A percentile compares a stretch with the other conserved stretches of the same genome.
phyloP scores from a whole-genome alignment of 2,888 invertebrate species.

The Chrysodeixis includens region DNA sequence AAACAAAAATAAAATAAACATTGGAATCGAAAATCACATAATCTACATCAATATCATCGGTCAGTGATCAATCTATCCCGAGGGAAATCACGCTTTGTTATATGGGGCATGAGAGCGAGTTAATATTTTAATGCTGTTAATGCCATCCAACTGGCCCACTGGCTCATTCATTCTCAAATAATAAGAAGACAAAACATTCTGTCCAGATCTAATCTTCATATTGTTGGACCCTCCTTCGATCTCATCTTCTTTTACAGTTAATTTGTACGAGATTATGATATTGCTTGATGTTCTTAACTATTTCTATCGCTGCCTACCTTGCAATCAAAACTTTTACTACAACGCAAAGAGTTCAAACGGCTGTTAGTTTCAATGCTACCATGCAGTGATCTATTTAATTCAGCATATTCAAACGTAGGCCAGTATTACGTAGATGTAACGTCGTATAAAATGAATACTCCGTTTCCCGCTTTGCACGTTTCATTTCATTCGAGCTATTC shows the following conservation, averaged over 20 bases:
- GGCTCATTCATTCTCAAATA: constrained; percentile 14
- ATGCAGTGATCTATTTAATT: neutral
- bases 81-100: constrained; percentile 38
- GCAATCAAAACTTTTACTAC: neutral
- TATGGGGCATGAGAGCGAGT: constrained; percentile 15
- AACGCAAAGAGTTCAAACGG: neutral
- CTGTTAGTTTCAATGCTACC: neutral
- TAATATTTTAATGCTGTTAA: constrained; percentile 30
- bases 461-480: constrained; percentile 42
- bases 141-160: constrained; percentile 34
- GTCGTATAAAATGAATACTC: constrained; percentile 34
- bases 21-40: neutral
- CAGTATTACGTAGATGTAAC: constrained; percentile 22
- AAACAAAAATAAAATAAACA: neutral
- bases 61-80: constrained; percentile 41
- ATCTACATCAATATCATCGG: constrained; percentile 21
- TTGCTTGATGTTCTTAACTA: too few relatives aligned
- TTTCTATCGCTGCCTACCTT: neutral
- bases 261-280: too few relatives aligned
- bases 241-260: too few relatives aligned
- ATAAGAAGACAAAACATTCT: constrained; percentile 11
- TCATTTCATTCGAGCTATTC: constrained; percentile 44
- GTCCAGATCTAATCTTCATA: too few relatives aligned
- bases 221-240: too few relatives aligned
- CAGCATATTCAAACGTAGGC: neutral